Conservation (phyloP, 2,797 vertebrate species). For the Chromobotia macracanthus region DNA sequence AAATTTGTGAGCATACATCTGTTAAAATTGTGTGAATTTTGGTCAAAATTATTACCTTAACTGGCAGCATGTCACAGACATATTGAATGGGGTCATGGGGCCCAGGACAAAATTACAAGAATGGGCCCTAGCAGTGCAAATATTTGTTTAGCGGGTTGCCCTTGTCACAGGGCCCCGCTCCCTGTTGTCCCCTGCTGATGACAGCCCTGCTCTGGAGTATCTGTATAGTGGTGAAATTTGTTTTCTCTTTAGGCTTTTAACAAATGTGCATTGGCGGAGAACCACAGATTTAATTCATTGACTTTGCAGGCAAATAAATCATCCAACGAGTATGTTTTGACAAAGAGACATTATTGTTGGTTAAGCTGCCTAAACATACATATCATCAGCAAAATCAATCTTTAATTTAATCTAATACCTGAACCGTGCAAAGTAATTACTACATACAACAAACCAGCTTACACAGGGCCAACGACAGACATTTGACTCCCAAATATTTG, state of each 20-base stretch:
- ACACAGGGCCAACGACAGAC: not conserved
- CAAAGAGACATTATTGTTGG: slow-evolving; percentile 1
- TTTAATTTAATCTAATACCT: not conserved
- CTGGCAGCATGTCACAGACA: no score
- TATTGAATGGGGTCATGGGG: no score
- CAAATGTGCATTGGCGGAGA: no score
- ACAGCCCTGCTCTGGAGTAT: not conserved
- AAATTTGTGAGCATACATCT: no score
- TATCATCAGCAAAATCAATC: slow-evolving; percentile 12
- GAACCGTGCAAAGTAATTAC: not conserved
- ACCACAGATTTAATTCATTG: not conserved
- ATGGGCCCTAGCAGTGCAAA: no score
- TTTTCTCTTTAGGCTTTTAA: not conserved
- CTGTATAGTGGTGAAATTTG: not conserved
- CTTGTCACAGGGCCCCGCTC: no score
- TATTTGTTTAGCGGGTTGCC: no score
- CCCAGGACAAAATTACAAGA: no score
- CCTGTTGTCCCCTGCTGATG: no score
- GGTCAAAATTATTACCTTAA: no score
- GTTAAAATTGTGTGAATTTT: no score
- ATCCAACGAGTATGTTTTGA: not conserved
- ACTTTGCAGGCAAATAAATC: not conserved
- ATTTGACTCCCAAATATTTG: slow-evolving; percentile 45
- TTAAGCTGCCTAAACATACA: slow-evolving; percentile 22
- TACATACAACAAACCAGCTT: not conserved